Conservation (phyloP, 2,797 vertebrate species). For the Brachyalestes nurse region DNA sequence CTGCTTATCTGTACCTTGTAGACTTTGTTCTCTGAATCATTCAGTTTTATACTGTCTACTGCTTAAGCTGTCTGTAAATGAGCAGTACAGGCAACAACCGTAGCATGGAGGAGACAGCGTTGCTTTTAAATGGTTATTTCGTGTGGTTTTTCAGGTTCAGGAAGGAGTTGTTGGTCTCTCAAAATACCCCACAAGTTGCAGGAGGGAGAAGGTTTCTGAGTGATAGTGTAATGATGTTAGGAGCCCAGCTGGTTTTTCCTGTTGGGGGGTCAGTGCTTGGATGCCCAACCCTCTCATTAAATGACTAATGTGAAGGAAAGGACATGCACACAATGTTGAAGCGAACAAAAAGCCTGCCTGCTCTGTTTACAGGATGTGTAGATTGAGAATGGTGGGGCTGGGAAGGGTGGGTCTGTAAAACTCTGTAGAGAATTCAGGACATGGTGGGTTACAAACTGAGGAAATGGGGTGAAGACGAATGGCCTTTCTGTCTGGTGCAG, state of each 20-base stretch:
- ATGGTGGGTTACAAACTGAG: constrained; percentile 25
- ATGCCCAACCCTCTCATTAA: constrained; percentile 20
- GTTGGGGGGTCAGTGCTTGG: constrained; percentile 18
- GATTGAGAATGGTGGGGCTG: constrained; percentile 18
- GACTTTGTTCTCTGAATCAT: not conserved
- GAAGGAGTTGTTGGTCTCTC: not conserved
- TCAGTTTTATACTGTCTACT: not conserved
- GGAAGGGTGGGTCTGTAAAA: constrained; percentile 32
- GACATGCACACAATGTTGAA: constrained; percentile 44
- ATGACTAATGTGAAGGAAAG: constrained; percentile 45
- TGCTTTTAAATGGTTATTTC: not conserved
- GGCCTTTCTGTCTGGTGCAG: constrained; percentile 11
- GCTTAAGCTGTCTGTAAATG: not conserved
- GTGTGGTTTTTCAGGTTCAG: not conserved
- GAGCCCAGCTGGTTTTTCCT: constrained; percentile 38
- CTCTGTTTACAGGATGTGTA: constrained; percentile 54
- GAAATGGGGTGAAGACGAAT: constrained; percentile 35
- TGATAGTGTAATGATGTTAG: constrained; percentile 39
- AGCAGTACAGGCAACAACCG: not conserved
- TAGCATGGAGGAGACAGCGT: not conserved
- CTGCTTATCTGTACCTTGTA: not conserved
- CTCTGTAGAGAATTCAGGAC: not conserved
- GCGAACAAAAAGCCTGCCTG: constrained; percentile 16
- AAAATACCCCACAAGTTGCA: not conserved
- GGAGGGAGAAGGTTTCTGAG: constrained; percentile 11